Evolutionary conservation across 2,888 invertebrate species (phyloP), one percentile per base, ranked within the genome.

Genomic region (Encarsia formosa): DNA sequence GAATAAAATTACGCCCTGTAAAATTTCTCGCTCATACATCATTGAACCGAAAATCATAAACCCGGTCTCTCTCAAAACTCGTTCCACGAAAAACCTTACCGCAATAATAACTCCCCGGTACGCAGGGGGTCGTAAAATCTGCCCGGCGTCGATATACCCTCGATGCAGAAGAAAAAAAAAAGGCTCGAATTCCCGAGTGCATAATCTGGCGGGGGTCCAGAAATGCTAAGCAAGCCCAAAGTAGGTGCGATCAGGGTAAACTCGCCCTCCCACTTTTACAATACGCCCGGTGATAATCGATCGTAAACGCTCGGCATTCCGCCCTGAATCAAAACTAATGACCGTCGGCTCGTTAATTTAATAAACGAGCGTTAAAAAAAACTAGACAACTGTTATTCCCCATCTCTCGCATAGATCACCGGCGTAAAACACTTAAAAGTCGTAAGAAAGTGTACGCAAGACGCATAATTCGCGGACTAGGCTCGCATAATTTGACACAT

Each of bases 211-310:
- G 8, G 2, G 4, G 3, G 3, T 47, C 53, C 53, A 56, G 29
- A 53, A 53, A 56, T 56, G 56, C 50, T 56, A 56, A 51, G 22
- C 26, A 44, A 37, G 20, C 34, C 6, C 41, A 61, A 67, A 69
- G 65, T 67, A 61, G 63, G 49, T 64, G 62, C 63, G 61, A 67
- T 68, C 66, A 66, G 59, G 56, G 53, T 52, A 54, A 57, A 58
- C 56, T 54, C 61, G 64, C 67, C 67, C 69, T 66, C 67, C 60
- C 64, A 68, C 66, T 70, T n/a, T 70, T 61, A 59, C 60, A 63
- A 62, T 62, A 59, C 59, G 22, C 42, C 37, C 35, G 59, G 63
- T 63, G 70, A 72, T 71, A 72, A 72, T 72, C 70, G 71, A 67
- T 69, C 70, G 67, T 70, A 71, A 71, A 71, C 60, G 63, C 61